Conservation (phyloP, 2,888 invertebrate genomes). For the Euplagia quadripunctaria region DNA sequence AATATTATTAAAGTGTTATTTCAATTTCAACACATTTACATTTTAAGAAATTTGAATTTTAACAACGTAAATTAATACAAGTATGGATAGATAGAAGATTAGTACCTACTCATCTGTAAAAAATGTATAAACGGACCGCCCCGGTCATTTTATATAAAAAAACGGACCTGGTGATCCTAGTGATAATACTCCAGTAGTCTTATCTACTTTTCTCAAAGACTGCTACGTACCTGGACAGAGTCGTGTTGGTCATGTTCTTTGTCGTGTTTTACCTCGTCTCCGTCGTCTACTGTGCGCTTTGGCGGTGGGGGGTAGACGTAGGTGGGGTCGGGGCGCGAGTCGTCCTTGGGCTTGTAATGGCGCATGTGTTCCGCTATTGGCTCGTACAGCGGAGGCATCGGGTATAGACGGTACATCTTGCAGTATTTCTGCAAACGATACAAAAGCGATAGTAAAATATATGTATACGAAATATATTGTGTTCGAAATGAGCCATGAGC, state of each 20-base stretch:
- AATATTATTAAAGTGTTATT: no score
- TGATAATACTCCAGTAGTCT: not conserved
- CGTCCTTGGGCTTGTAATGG: conserved; percentile 65
- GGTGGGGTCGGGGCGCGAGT: conserved; percentile 55
- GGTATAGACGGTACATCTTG: conserved; percentile 73
- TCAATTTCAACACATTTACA: no score
- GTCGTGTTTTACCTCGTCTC: not conserved
- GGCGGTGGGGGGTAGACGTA: conserved; percentile 54
- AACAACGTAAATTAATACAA: no score
- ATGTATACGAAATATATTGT: no score
- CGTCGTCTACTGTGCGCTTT: conserved; percentile 9
- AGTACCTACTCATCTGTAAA: no score
- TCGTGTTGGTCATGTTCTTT: not conserved
- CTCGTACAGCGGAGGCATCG: conserved; percentile 69
- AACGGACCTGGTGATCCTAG: no score
- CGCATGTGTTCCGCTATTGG: conserved; percentile 70
- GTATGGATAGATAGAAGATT: no score
- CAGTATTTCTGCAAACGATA: conserved; percentile 70
- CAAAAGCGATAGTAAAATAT: no score
- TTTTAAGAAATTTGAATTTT: no score
- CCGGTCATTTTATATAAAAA: no score
- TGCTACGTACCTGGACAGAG: not conserved
- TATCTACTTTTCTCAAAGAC: not conserved
- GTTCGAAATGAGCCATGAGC: no score
- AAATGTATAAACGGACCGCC: no score